These are phyloP conservation scores for Microtus pennsylvanicus DNA, from an alignment of 2,113 vertebrate species.

Conservation along the genomic window DNA sequence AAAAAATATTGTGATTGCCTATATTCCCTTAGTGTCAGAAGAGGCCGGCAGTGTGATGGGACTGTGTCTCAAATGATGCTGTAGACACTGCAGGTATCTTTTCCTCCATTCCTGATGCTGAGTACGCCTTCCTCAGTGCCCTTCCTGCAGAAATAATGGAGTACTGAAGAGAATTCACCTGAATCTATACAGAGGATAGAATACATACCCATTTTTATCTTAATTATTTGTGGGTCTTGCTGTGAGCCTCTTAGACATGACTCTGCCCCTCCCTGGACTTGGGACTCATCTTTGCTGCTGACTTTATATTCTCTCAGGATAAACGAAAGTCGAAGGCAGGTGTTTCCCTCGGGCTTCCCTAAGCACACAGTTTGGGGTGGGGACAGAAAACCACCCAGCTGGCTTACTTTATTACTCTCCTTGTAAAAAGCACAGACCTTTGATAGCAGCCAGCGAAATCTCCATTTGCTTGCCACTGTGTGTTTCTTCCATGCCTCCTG, in stretches of 20 bases:
- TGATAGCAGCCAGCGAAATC: not conserved
- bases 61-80: not conserved
- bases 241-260: not conserved
- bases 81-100: not conserved
- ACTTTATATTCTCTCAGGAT: no score
- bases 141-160: not conserved
- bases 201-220: not conserved
- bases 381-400: not conserved
- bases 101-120: no score
- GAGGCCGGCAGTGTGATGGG: no score
- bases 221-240: not conserved
- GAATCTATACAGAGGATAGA: not conserved
- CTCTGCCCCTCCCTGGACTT: accelerated
- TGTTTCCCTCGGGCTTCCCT: not conserved
- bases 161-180: not conserved
- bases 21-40: not conserved
- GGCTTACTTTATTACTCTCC: not conserved
- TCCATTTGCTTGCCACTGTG: no score
- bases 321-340: not conserved
- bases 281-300: not conserved
- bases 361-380: not conserved
- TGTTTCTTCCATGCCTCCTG: not conserved
- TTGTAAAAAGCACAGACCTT: not conserved
- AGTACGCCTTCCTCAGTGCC: not conserved
- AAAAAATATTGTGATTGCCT: not conserved